Conservation (phyloP, 2,797 vertebrate species). For the Sebastes matsubarae region DNA sequence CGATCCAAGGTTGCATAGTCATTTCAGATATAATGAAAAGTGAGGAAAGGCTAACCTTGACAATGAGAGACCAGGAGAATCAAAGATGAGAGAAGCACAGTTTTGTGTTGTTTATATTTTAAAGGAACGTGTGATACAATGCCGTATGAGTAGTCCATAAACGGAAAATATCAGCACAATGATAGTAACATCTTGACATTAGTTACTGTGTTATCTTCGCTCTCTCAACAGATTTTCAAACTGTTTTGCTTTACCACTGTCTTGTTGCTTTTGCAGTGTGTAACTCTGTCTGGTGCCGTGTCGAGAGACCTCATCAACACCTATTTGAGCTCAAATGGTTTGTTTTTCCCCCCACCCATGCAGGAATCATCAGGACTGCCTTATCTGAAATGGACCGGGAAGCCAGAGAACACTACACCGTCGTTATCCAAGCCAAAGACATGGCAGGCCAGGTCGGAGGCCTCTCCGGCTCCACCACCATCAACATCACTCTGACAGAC, state of each 20-base stretch:
- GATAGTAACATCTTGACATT: not conserved
- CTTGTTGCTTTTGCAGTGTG: not conserved
- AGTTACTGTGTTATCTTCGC: not conserved
- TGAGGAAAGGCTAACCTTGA: slow-evolving; percentile 59
- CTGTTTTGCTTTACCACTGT: not conserved
- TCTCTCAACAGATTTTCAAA: not conserved
- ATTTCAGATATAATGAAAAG: slow-evolving; percentile 65
- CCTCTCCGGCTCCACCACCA: slow-evolving; percentile 94
- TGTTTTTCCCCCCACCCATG: not conserved
- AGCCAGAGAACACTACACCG: slow-evolving; percentile 96
- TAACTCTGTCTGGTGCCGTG: not conserved
- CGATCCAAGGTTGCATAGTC: slow-evolving; percentile 65
- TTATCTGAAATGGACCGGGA: slow-evolving; percentile 98
- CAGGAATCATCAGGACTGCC: slow-evolving; percentile 97
- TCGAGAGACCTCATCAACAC: not conserved
- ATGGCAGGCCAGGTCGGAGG: slow-evolving; percentile 98
- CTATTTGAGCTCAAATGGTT: not conserved
- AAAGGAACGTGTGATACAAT: not conserved
- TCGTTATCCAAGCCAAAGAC: slow-evolving; percentile 99
- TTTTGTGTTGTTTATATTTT: slow-evolving; percentile 27
- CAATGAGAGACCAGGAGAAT: slow-evolving; percentile 28
- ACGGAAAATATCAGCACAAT: not conserved
- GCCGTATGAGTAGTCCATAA: not conserved
- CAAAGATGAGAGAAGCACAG: slow-evolving; percentile 28
- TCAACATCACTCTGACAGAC: slow-evolving; percentile 97